Evolutionary conservation across 2,888 invertebrate genomes (phyloP).

Genomic region (Ormyrus labotus): DNA sequence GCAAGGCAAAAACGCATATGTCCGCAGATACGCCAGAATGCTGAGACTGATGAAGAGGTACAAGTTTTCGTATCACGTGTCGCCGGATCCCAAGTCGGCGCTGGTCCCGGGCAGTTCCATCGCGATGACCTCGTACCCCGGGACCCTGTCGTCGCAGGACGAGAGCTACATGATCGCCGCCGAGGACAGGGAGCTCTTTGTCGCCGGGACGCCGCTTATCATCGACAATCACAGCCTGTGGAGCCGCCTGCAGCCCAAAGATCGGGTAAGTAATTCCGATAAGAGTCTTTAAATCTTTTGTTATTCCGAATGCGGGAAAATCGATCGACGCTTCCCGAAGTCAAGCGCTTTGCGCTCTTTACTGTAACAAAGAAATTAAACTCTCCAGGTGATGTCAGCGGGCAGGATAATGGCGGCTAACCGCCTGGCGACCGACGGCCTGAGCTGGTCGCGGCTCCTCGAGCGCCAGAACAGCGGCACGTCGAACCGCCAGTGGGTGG

Average conservation of each 20-base stretch:
- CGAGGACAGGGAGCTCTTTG: conserved; percentile 78
- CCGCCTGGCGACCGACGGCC: conserved; percentile 84
- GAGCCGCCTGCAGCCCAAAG: conserved; percentile 81
- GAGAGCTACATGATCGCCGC: conserved; percentile 85
- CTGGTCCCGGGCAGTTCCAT: conserved; percentile 83
- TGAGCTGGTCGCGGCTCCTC: conserved; percentile 85
- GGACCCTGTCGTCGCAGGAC: conserved; percentile 87
- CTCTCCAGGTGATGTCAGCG: conserved; percentile 81
- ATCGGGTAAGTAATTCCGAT: conserved; percentile 77
- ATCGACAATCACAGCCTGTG: conserved; percentile 85
- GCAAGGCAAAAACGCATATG: background rate
- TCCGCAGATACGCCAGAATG: conserved; percentile 85
- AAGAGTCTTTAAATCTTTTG: background rate
- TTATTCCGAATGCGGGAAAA: background rate
- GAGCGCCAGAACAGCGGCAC: conserved; percentile 86
- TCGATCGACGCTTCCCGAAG: too few relatives aligned
- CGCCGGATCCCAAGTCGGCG: conserved; percentile 71
- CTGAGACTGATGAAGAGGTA: conserved; percentile 90
- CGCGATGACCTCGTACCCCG: conserved; percentile 90
- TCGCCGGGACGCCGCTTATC: conserved; percentile 87
- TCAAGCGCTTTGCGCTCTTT: conserved; percentile 74
- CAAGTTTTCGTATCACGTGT: conserved; percentile 85
- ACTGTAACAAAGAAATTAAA: conserved; percentile 11
- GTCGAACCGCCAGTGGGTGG: conserved; percentile 92
- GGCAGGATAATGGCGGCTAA: conserved; percentile 90